Evolutionary conservation across 2,797 vertebrate genomes (phyloP).

Genomic region (Paramormyrops hopkinsi): DNA sequence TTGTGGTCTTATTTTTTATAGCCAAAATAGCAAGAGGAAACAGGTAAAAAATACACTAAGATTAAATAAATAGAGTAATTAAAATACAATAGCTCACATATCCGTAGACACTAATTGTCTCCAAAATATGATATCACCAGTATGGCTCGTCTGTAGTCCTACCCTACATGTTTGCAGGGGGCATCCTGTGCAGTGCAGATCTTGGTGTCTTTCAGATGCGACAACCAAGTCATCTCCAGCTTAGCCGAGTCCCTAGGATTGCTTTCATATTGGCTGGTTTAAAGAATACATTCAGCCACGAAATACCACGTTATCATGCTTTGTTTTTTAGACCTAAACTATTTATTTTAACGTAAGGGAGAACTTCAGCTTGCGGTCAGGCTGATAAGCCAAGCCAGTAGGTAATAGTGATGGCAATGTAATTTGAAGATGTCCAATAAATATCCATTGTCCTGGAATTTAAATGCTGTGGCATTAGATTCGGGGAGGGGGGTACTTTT

Average conservation of each 20-base stretch:
- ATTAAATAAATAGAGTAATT: slow-evolving; percentile 43
- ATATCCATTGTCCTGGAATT: neutral
- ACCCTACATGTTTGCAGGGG: slow-evolving; percentile 12
- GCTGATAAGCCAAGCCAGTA: neutral
- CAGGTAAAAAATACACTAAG: slow-evolving; percentile 24
- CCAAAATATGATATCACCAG: slow-evolving; percentile 14
- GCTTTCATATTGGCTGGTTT: neutral
- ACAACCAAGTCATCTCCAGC: slow-evolving; percentile 18
- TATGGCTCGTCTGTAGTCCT: slow-evolving; percentile 19
- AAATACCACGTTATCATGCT: neutral
- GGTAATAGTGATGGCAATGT: neutral
- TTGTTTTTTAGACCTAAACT: slow-evolving; percentile 10
- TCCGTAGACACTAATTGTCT: slow-evolving; percentile 15
- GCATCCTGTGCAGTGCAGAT: neutral
- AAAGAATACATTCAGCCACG: neutral
- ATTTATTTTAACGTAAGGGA: slow-evolving; percentile 8
- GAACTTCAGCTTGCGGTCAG: neutral
- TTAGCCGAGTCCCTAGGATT: neutral
- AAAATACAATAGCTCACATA: slow-evolving; percentile 17
- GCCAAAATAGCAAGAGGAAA: slow-evolving; percentile 60
- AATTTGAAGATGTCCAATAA: neutral
- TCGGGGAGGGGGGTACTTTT: neutral
- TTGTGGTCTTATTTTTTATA: slow-evolving; percentile 67
- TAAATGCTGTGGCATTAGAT: neutral
- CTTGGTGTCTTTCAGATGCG: slow-evolving; percentile 20